Conservation (phyloP, 2,797 vertebrate species). For the Gymnoscopelus braueri region DNA sequence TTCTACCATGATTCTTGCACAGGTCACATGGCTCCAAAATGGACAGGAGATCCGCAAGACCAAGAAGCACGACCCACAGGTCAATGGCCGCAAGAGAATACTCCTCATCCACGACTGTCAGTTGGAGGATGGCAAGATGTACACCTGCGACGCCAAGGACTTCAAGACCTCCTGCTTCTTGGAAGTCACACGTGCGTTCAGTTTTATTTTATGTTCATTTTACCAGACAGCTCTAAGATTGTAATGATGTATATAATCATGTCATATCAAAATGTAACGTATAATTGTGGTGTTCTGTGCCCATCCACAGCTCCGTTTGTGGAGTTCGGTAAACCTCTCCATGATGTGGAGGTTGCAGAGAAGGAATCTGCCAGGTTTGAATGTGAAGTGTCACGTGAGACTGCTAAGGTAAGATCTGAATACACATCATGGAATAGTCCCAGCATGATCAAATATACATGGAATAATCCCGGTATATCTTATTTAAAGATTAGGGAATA, state of each 20-base stretch:
- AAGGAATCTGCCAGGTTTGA: constrained; percentile 94
- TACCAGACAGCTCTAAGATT: too few relatives aligned
- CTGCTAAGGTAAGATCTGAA: constrained; percentile 84
- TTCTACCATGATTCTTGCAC: constrained; percentile 62
- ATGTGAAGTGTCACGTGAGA: constrained; percentile 95
- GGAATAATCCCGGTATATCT: too few relatives aligned
- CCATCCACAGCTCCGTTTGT: constrained; percentile 87
- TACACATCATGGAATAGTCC: too few relatives aligned
- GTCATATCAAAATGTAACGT: background rate
- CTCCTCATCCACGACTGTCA: constrained; percentile 90
- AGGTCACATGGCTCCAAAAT: constrained; percentile 93
- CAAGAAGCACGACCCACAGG: constrained; percentile 91
- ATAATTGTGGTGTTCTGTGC: constrained; percentile 8
- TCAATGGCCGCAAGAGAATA: constrained; percentile 87
- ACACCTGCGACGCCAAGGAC: constrained; percentile 91
- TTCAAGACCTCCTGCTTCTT: constrained; percentile 97
- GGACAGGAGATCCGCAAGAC: constrained; percentile 94
- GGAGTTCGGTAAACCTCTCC: constrained; percentile 91
- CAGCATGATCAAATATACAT: too few relatives aligned
- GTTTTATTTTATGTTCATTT: too few relatives aligned
- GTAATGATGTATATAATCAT: too few relatives aligned
- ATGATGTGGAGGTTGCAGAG: constrained; percentile 93
- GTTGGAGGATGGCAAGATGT: constrained; percentile 91
- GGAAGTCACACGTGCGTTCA: constrained; percentile 77
- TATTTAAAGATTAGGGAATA: background rate